Base-by-base conservation (phyloP, 2,113 vertebrate genomes). In the Protomyctophum bolini region DNA sequence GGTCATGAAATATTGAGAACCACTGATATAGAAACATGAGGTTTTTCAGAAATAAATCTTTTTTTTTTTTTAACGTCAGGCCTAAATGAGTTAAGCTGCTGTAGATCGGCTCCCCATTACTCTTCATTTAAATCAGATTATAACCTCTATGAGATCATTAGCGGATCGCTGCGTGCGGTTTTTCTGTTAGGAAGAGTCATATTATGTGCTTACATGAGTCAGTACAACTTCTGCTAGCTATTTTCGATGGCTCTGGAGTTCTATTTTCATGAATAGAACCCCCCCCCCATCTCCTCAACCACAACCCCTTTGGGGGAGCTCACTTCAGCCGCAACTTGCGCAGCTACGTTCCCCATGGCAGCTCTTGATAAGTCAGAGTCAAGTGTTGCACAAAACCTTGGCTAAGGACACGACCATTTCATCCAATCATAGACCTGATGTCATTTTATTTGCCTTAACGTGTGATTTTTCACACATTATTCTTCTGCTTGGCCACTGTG, bases 71-170 rank as follows among this genome's bases (percentile, higher is more conserved):
- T n/a, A n/a, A n/a, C n/a, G n/a, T n/a, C n/a, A n/a, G n/a, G n/a
- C n/a, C n/a, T n/a, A n/a, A n/a, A n/a, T 82, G 73, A 81, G 79
- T 72, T 21, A 12, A 7, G 51, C 11, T 62, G 56, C 73, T 76
- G 70, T 51, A 74, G 70, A 56, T 73, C 63, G 56, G 33, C 58
- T 21, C 56, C 60, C 15, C 60, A 58, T 61, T 50, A 64, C 57
- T 56, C n/a, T 51, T 58, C 14, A 51, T 66, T 74, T 62, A 63
- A 70, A 70, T 82, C 54, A 76, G 63, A 64, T 50, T 41, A 68
- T 41, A 66, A 21, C 77, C 62, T 28, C 58, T 45, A 28, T 63
- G 11, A 69, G 65, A 60, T 63, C 72, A 60, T 70, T 66, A 68
- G 72, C 62, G 65, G 65, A 66, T 69, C 6, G 56, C 45, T 65